These are phyloP conservation scores for Sinosuthora webbiana DNA, from an alignment of 2,113 vertebrate species.

Conservation along the genomic window DNA sequence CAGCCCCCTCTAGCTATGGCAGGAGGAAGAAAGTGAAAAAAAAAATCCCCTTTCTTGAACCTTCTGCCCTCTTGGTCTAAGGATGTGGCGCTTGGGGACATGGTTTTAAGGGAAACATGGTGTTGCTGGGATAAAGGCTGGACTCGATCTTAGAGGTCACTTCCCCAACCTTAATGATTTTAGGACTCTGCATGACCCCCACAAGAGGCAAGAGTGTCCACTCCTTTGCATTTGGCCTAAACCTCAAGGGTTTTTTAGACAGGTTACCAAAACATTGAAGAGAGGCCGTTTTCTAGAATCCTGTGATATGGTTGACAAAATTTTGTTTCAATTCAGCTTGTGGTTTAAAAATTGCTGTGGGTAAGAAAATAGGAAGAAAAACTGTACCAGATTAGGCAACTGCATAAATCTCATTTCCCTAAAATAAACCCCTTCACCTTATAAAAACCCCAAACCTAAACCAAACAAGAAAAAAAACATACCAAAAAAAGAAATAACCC, in stretches of 20 bases:
- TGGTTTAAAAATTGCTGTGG: background rate
- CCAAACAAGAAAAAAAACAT: background rate
- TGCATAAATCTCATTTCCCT: background rate
- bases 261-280: background rate
- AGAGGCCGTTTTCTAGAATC: background rate
- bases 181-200: background rate
- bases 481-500: rapidly evolving
- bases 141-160: background rate
- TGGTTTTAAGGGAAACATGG: background rate
- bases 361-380: background rate
- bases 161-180: background rate
- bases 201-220: background rate
- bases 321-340: background rate
- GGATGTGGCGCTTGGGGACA: background rate
- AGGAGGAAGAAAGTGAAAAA: background rate
- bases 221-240: background rate
- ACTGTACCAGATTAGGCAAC: background rate
- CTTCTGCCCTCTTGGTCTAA: background rate
- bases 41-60: background rate
- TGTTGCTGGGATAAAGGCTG: background rate
- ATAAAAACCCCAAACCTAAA: background rate
- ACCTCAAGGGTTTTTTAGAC: background rate
- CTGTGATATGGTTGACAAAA: background rate
- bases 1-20: background rate
- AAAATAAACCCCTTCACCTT: background rate